A percentile compares a stretch with the other conserved stretches of the same genome.
phyloP scores from a whole-genome alignment of 2,113 vertebrate genomes.

The Lepus europaeus region DNA sequence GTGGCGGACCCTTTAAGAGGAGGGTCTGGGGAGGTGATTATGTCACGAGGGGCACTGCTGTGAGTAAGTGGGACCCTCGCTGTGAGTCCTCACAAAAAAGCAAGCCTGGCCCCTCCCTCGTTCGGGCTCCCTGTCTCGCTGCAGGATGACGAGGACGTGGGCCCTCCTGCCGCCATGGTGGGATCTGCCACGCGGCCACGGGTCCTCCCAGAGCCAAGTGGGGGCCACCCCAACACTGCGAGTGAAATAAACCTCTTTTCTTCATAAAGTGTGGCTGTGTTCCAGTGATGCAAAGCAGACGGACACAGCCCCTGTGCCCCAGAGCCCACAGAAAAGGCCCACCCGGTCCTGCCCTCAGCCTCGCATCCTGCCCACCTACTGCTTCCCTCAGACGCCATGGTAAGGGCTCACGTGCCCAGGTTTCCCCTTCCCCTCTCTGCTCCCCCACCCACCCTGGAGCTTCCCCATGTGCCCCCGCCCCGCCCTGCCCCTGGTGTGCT shows the following conservation, averaged over 20 bases:
- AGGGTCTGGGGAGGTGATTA: not conserved
- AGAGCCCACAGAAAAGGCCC: not conserved
- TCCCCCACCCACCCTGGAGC: not conserved
- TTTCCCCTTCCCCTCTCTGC: not conserved
- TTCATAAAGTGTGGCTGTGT: not conserved
- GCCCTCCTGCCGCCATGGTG: not conserved
- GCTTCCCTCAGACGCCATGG: not conserved
- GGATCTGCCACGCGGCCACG: not conserved
- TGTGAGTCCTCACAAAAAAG: not conserved
- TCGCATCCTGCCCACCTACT: not conserved
- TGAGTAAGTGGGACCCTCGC: too few species aligned
- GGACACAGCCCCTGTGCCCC: too few species aligned
- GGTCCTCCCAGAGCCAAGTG: not conserved
- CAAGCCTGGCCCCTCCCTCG: not conserved
- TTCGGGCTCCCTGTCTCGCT: not conserved
- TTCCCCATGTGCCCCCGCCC: not conserved
- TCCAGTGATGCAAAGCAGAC: not conserved
- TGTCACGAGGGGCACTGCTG: not conserved
- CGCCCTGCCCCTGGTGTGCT: not conserved
- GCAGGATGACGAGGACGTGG: too few species aligned
- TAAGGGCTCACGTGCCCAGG: accelerated
- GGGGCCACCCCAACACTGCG: not conserved
- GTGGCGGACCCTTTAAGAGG: not conserved
- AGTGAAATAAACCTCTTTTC: not conserved
- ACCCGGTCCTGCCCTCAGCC: not conserved